Conservation (phyloP, 2,113 vertebrate species). For the Anarrhichthys ocellatus region DNA sequence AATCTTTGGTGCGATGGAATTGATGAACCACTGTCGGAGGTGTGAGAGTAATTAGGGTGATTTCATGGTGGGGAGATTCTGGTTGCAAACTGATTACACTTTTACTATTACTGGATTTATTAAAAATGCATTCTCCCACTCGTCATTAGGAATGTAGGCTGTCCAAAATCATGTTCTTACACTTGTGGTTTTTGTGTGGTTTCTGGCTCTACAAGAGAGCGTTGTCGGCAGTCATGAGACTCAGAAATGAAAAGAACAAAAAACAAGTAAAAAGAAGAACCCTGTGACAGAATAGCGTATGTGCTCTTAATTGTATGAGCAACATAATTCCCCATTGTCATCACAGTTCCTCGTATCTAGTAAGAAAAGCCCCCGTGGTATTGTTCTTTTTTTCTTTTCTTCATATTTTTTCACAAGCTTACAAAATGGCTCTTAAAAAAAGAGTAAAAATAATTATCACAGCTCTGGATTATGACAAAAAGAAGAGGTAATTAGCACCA, state of each 20-base stretch:
- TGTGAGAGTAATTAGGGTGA: constrained; percentile 36
- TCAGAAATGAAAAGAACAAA: background rate
- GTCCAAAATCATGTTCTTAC: constrained; percentile 45
- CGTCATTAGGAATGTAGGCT: constrained; percentile 38
- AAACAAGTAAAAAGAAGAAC: background rate
- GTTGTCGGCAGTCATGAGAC: background rate
- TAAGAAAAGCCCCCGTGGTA: background rate
- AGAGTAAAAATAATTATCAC: constrained; percentile 69
- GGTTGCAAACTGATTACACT: constrained; percentile 16
- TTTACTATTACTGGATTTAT: constrained; percentile 52
- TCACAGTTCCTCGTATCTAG: constrained; percentile 21
- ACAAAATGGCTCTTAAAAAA: constrained; percentile 43
- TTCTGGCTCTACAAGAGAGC: constrained; percentile 8
- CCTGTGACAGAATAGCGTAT: background rate
- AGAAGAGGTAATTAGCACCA: constrained; percentile 73
- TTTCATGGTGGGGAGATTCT: constrained; percentile 19
- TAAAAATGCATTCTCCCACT: constrained; percentile 56
- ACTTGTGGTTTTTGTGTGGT: constrained; percentile 19
- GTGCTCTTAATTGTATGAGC: constrained; percentile 10
- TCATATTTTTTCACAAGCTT: constrained; percentile 28
- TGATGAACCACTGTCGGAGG: constrained; percentile 37
- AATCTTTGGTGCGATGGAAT: background rate
- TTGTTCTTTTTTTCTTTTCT: background rate
- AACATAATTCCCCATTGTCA: constrained; percentile 34
- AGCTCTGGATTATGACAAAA: constrained; percentile 42